Base-by-base conservation (phyloP, 2,888 invertebrate species). In the Drosophila monieri region DNA sequence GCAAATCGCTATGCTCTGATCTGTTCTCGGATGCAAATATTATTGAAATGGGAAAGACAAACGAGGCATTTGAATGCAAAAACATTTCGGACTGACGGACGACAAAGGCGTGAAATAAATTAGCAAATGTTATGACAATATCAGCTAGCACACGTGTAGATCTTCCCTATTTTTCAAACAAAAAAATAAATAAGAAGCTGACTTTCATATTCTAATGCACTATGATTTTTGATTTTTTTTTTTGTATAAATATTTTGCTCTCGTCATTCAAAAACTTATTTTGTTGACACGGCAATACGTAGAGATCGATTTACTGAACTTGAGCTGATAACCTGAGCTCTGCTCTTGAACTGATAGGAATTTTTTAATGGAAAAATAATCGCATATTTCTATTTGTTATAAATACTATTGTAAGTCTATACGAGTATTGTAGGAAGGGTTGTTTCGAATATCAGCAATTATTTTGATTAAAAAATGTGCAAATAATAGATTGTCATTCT, bases 1-100 rank as follows among this genome's bases (percentile, higher is more conserved):
- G 62, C 64, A 49, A 55, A 67, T 49, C 52, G 25, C n/a, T 55
- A 25, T 14, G 14, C n/a, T 39, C 21, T 39, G 39, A 55, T 70
- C 51, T 46, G 39, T 21, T 8, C 53, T 66, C 49, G 32, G 58
- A 56, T 64, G 52, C 53, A 77, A 80, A 78, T 78, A 71, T 60
- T 71, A 51, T 74, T 71, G 32, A 5, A 14, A 64, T 18, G 18
- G 8, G 41, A 8, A 52, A n/a, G 6, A n/a, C 8, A 52, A 57
- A 56, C 51, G 32, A 27, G 15, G 21, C 30, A 23, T 27, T 32
- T 3, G 43, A 49, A 64, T 12, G 23, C 25, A 52, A 39, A 43
- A 21, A 27, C 32, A 57, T 18, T 54, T 41, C 21, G 1, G 39
- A 39, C 39, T 14, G n/a, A 21, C 32, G 9, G 41, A 27, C 25